Evolutionary conservation across 2,113 vertebrate species (phyloP), one percentile per base, ranked within the genome.

Genomic region (Etheostoma spectabile): DNA sequence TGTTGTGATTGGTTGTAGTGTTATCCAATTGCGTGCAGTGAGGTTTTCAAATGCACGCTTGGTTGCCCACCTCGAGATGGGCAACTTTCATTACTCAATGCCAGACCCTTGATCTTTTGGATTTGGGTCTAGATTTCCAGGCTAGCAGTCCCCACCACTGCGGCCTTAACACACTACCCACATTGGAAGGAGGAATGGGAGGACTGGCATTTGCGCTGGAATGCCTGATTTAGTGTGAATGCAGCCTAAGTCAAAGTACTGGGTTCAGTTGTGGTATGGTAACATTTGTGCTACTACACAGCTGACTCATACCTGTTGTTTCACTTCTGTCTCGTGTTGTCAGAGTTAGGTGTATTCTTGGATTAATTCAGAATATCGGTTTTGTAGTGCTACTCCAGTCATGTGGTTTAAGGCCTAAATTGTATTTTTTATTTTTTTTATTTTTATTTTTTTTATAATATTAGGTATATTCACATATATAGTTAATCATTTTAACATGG

Each of bases 301-400:
- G 52, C 51, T 56, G 46, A 52, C 82, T 85, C 79, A 75, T 56
- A 79, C 46, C 82, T 62, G 68, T 78, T 65, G 65, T 65, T 73
- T 74, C 22, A 45, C 33, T 57, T 66, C 33, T 16, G 16, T 52
- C 33, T 72, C 6, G 0, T 64, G 61, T 59, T 68, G 78, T 59
- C 75, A 60, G 53, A 33, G 60, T 85, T 53, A 38, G 55, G 12
- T 66, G 27, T 10, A 21, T 27, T 72, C n/a, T 42, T 15, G 15
- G 13, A 49, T 12, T 27, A n/a, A 24, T 42, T 71, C 38, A 72
- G 10, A 55, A 35, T 21, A 62, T 62, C 19, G 70, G 33, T 22
- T 48, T 45, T 62, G 22, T 11, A 46, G 18, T 62, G 6, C 30
- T 48, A 19, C 16, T 30, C 22, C 8, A 48, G 69, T 49, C 59